Base-by-base conservation (phyloP, 2,888 invertebrate species). In the Chrysopilus asiliformis region DNA sequence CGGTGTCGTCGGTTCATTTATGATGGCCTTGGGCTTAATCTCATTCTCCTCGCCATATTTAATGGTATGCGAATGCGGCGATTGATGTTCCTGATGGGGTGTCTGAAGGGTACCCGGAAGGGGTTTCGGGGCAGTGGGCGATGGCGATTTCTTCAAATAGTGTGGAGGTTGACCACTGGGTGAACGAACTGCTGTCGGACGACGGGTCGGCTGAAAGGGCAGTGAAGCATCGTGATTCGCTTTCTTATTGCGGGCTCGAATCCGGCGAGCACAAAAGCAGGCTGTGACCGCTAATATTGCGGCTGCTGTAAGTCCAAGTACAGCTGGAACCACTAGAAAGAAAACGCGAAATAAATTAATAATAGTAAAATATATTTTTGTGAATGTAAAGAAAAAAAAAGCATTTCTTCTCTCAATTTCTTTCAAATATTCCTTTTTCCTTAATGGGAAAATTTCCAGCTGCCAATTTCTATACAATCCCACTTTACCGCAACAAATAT, bases 71-170 rank as follows among this genome's bases (percentile, higher is more conserved):
- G 55, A 51, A 24, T 18, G 35, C 2, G 32, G 32, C 27, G 32
- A 36, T 24, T 22, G 37, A 12, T 33, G 41, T 14, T 39, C 40
- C 15, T 28, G 36, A 16, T 38, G 39, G 18, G 38, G 38, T 10
- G 32, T 36, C 8, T 36, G 40, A 16, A 36, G 24, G 8, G 34
- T 20, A 18, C 32, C 49, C 41, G 27, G 66, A 52, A 13, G 53
- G 39, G 45, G 76, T 70, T 43, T 72, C 20, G 64, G 66, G 46
- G 74, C 68, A 4, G 87, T 86, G 1, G 90, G 89, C 42, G 87
- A 86, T 1, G 90, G 89, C n/a, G 83, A 86, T 65, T 91, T 93
- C 68, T 89, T 87, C 57, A 90, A 65, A 63, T 87, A 89, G 58
- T 87, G 86, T 17, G 72, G 68, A 18, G 78, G 76, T 44, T 75